A percentile compares a stretch with the other conserved stretches of the same genome.
These are phyloP conservation scores for Cyclargus thomasi DNA, from an alignment of 1,140 invertebrate species.

Conservation along the genomic window DNA sequence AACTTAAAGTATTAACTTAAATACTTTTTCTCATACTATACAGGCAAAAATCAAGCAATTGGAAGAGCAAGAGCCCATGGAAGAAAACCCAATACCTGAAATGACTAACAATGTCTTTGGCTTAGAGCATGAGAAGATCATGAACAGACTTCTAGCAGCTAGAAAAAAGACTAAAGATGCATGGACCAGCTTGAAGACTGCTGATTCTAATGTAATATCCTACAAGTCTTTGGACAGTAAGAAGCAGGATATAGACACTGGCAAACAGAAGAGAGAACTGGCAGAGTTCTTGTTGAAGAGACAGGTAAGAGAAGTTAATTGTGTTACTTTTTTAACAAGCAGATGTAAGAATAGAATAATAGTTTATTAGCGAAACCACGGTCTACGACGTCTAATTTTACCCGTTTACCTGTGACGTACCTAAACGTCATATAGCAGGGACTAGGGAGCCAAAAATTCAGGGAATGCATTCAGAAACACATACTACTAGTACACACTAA, in stretches of 20 bases:
- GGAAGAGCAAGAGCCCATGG: constrained; percentile 45
- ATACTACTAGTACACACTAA: too few species aligned
- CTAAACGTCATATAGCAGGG: too few species aligned
- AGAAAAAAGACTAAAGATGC: constrained; percentile 73
- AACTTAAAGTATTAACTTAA: too few species aligned
- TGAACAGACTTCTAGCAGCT: constrained; percentile 72
- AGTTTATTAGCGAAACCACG: too few species aligned
- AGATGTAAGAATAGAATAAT: too few species aligned
- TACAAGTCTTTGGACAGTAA: constrained; percentile 35
- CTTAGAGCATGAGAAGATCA: constrained; percentile 79
- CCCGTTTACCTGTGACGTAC: too few species aligned
- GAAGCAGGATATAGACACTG: constrained; percentile 29
- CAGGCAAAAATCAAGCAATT: constrained; percentile 71
- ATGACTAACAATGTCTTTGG: constrained; percentile 85
- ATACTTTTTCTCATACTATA: constrained; percentile 18
- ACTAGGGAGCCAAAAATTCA: too few species aligned
- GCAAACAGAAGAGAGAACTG: constrained; percentile 50
- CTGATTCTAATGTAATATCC: constrained; percentile 41
- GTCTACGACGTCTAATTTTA: too few species aligned
- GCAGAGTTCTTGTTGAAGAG: constrained; percentile 58
- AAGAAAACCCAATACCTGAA: constrained; percentile 67
- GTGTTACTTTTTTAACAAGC: too few species aligned
- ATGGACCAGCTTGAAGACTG: constrained; percentile 52
- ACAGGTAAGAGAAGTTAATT: constrained; percentile 49
- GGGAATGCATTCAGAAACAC: too few species aligned